Evolutionary conservation across 2,888 invertebrate species (phyloP).

Genomic region (Ophion slaviceki): DNA sequence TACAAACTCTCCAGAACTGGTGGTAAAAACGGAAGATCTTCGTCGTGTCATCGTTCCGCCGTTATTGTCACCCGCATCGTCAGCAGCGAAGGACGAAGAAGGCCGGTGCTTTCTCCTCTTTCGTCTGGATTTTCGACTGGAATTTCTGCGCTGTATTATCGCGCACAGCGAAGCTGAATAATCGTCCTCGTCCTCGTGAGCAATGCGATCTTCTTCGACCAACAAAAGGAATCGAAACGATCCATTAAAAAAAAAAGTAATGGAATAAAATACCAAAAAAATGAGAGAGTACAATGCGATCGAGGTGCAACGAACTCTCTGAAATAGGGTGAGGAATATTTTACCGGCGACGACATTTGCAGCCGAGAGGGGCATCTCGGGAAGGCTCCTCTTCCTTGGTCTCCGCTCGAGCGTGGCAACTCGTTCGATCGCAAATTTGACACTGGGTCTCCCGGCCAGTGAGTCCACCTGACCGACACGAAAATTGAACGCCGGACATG

Average conservation of each 20-base stretch:
- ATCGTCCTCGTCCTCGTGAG: slow-evolving; percentile 88
- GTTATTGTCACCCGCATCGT: slow-evolving; percentile 83
- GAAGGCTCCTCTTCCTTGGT: not conserved
- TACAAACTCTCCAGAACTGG: slow-evolving; percentile 93
- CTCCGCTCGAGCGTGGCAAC: slow-evolving; percentile 2
- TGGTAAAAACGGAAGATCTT: slow-evolving; percentile 91
- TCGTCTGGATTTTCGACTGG: slow-evolving; percentile 88
- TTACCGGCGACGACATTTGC: too few species aligned
- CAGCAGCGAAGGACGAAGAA: slow-evolving; percentile 85
- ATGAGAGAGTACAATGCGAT: slow-evolving; percentile 6
- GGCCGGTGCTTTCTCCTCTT: slow-evolving; percentile 86
- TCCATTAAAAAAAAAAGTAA: not conserved
- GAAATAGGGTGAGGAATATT: too few species aligned
- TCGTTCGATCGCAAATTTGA: slow-evolving; percentile 50
- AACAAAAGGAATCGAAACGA: slow-evolving; percentile 11
- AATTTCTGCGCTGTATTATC: slow-evolving; percentile 92
- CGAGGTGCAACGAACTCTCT: too few species aligned
- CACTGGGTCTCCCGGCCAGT: slow-evolving; percentile 40
- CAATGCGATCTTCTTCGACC: not conserved
- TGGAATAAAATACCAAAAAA: not conserved
- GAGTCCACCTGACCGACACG: slow-evolving; percentile 39
- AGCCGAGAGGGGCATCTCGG: too few species aligned
- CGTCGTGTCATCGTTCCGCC: slow-evolving; percentile 83
- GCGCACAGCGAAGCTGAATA: slow-evolving; percentile 94
- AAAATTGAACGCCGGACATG: slow-evolving; percentile 2